phyloP scores from a whole-genome alignment of 2,113 vertebrate genomes.

The Syngnathoides biaculeatus region DNA sequence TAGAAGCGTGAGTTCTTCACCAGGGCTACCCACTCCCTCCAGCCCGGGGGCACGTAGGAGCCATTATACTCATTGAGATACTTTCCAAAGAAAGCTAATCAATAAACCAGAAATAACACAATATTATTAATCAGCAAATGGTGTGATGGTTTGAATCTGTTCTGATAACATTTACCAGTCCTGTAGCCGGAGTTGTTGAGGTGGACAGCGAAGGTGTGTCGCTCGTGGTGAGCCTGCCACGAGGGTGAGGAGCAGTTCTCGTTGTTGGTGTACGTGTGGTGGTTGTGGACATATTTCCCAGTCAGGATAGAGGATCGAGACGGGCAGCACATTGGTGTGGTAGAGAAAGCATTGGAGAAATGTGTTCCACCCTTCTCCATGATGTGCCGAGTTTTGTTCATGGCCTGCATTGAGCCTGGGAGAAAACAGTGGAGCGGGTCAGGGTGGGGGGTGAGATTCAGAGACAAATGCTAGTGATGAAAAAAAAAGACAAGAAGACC shows the following conservation, averaged over 20 bases:
- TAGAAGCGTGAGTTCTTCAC: slow-evolving; percentile 97
- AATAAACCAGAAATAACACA: slow-evolving; percentile 2
- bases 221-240: slow-evolving; percentile 94
- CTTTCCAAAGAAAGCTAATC: slow-evolving; percentile 92
- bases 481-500: slow-evolving; percentile 9
- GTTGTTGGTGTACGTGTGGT: slow-evolving; percentile 98
- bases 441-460: slow-evolving; percentile 16
- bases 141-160: background rate
- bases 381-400: slow-evolving; percentile 92
- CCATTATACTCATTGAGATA: slow-evolving; percentile 98
- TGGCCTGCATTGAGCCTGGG: slow-evolving; percentile 95
- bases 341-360: slow-evolving; percentile 95
- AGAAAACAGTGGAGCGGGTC: slow-evolving; percentile 13
- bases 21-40: slow-evolving; percentile 95
- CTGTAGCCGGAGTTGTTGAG: slow-evolving; percentile 94
- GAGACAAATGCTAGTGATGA: slow-evolving; percentile 5
- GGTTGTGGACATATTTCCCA: slow-evolving; percentile 96
- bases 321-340: slow-evolving; percentile 96
- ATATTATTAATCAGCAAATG: background rate
- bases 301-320: slow-evolving; percentile 96
- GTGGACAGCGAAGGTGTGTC: slow-evolving; percentile 89
- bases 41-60: slow-evolving; percentile 93
- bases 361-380: slow-evolving; percentile 93
- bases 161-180: slow-evolving; percentile 77
- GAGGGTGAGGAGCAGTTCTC: slow-evolving; percentile 97